Percentiles rank a stretch among this genome's conserved stretches.
Evolutionary conservation across 2,888 invertebrate species (phyloP).

Genomic region (Leptinotarsa juncta): DNA sequence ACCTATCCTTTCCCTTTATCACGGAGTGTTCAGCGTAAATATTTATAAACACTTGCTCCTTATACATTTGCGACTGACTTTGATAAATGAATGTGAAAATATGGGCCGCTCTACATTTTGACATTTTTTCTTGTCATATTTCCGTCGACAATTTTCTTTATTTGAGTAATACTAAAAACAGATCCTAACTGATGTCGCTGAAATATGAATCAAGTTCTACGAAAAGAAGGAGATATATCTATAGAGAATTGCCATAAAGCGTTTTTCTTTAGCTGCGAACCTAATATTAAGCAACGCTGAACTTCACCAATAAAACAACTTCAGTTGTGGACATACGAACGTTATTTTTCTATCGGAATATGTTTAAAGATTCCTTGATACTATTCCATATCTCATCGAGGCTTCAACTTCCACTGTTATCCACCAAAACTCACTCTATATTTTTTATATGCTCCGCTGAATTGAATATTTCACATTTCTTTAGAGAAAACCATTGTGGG

Average conservation of each 20-base stretch:
- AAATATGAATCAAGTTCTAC: not conserved
- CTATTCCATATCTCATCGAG: too few species aligned
- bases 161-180: not conserved
- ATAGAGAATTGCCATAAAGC: too few species aligned
- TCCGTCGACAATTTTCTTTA: not conserved
- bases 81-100: conserved; percentile 1
- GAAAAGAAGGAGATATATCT: not conserved
- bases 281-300: not conserved
- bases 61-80: not conserved
- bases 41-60: conserved; percentile 4
- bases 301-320: too few species aligned
- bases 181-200: not conserved
- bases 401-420: too few species aligned
- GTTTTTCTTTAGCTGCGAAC: too few species aligned
- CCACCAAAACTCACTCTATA: too few species aligned
- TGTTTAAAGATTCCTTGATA: too few species aligned
- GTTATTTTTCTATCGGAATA: too few species aligned
- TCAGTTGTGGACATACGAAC: too few species aligned
- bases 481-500: too few species aligned
- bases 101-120: not conserved
- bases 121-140: not conserved
- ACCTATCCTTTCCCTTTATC: not conserved
- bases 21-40: not conserved
- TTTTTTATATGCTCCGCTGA: too few species aligned
- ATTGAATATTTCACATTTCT: too few species aligned